A percentile compares a stretch with the other conserved stretches of the same genome.
Evolutionary conservation across 2,113 vertebrate genomes (phyloP).

Genomic region (Theristicus caerulescens): DNA sequence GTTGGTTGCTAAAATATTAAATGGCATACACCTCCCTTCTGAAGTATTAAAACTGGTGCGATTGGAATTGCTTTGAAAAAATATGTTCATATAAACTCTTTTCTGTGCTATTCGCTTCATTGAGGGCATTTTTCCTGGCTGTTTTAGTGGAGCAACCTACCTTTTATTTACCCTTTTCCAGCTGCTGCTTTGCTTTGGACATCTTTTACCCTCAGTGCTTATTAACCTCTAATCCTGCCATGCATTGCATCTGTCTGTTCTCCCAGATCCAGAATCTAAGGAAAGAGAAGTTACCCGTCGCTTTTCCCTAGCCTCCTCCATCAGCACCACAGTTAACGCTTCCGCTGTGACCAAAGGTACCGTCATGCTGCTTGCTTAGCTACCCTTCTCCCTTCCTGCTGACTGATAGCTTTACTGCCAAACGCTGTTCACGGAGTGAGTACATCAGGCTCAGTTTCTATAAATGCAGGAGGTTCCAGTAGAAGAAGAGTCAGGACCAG

Average conservation of each 20-base stretch:
- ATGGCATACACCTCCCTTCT: background rate
- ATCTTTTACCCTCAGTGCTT: slow-evolving; percentile 21
- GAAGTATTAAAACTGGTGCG: background rate
- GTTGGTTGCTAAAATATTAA: background rate
- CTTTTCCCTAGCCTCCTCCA: slow-evolving; percentile 90
- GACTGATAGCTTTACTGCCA: background rate
- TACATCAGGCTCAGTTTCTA: background rate
- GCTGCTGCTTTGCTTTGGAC: slow-evolving; percentile 46
- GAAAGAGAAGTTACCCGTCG: slow-evolving; percentile 84
- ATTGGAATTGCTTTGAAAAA: background rate
- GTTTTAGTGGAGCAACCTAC: background rate
- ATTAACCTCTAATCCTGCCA: slow-evolving; percentile 60
- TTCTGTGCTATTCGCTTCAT: background rate
- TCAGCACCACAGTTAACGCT: slow-evolving; percentile 77
- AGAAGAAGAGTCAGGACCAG: background rate
- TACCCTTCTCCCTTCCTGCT: background rate
- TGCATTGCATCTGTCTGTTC: slow-evolving; percentile 68
- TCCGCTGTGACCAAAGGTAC: slow-evolving; percentile 89
- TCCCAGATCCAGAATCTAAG: slow-evolving; percentile 81
- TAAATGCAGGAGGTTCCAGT: background rate
- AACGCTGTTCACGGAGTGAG: background rate
- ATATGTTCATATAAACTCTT: background rate
- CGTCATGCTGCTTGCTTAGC: slow-evolving; percentile 30
- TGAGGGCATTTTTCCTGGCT: background rate
- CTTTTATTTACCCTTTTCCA: background rate